Conservation (phyloP, 2,113 vertebrate species). For the Eclectus roratus region DNA sequence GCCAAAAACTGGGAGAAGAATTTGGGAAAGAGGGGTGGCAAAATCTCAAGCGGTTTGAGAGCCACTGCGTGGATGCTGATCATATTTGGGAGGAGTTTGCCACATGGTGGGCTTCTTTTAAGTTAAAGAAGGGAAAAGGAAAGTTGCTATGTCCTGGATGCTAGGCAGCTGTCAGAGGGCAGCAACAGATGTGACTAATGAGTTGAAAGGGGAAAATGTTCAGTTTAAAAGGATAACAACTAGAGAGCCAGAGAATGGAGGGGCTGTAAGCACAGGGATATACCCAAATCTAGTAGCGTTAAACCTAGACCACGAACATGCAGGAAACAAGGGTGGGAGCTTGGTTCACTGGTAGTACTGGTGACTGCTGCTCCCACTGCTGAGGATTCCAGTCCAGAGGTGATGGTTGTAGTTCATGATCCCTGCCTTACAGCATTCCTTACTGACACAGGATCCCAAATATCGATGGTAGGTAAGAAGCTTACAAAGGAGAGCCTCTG, state of each 20-base stretch:
- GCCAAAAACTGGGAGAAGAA: neutral
- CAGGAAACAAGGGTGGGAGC: neutral
- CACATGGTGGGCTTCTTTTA: neutral
- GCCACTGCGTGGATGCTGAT: neutral
- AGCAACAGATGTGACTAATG: neutral
- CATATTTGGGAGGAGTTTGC: neutral
- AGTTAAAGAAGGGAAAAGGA: neutral
- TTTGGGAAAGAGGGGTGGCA: neutral
- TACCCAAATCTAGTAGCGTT: neutral
- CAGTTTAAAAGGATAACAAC: neutral
- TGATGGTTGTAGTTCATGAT: neutral
- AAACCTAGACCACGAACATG: neutral
- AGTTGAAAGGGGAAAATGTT: neutral
- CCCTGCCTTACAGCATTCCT: neutral
- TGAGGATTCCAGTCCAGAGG: neutral
- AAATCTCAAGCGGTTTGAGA: neutral
- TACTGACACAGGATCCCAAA: neutral
- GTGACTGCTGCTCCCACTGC: neutral
- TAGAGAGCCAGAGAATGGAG: neutral
- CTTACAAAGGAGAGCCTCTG: neutral
- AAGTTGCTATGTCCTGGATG: neutral
- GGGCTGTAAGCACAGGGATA: neutral
- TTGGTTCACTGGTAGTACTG: neutral
- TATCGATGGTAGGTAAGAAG: neutral
- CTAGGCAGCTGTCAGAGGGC: neutral